phyloP scores from a whole-genome alignment of 2,113 vertebrate species.

The Dicentrarchus labrax region DNA sequence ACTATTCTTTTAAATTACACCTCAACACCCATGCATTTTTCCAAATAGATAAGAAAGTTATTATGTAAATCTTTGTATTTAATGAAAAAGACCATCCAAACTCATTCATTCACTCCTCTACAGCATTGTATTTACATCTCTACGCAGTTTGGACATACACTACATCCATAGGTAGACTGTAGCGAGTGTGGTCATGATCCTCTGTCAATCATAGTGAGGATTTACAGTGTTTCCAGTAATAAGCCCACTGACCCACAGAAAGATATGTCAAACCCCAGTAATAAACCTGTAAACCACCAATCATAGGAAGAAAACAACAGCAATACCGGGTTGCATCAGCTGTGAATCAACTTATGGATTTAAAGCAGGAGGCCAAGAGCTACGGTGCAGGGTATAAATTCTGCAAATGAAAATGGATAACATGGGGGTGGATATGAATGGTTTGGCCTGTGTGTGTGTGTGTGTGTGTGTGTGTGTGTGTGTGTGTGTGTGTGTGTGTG shows the following conservation, averaged over 20 bases:
- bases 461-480: conserved; percentile 11
- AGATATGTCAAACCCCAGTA: conserved; percentile 64
- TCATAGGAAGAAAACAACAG: conserved; percentile 48
- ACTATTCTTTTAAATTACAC: neutral
- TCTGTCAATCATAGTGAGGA: conserved; percentile 59
- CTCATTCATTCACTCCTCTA: neutral
- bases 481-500: conserved; percentile 3
- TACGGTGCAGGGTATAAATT: conserved; percentile 63
- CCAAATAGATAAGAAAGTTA: neutral
- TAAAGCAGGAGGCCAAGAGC: conserved; percentile 53
- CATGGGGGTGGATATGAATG: conserved; percentile 45
- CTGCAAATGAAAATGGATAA: conserved; percentile 65
- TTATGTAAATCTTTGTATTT: neutral
- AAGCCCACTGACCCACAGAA: conserved; percentile 65
- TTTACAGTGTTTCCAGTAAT: conserved; percentile 60
- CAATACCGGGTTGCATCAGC: conserved; percentile 51
- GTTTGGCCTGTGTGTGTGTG: conserved; percentile 1
- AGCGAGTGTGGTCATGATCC: conserved; percentile 23
- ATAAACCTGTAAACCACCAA: conserved; percentile 70
- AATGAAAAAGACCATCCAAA: neutral
- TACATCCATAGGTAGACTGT: neutral
- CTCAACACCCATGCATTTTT: no score
- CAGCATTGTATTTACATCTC: conserved; percentile 22
- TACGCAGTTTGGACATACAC: neutral
- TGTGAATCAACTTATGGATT: conserved; percentile 70